Evolutionary conservation across 2,888 invertebrate species (phyloP), one percentile per base, ranked within the genome.

Genomic region (Troides aeacus): DNA sequence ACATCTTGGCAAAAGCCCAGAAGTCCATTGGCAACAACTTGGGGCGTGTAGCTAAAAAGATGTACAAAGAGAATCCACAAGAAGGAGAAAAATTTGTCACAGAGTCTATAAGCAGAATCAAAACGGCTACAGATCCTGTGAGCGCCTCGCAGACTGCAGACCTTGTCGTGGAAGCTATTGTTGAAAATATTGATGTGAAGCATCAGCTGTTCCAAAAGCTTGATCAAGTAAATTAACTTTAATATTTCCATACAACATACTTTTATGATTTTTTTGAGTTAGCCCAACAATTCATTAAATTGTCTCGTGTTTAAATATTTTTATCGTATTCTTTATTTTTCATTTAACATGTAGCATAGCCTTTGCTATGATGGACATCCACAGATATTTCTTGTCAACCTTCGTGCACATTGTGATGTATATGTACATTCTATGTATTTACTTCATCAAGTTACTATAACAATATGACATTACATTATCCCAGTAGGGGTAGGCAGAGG

Each of bases 111-210:
- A 87, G 87, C 7, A 93, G 94, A 60, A 92, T 97, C 65, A 93
- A 93, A 72, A 94, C 94, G 1, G 92, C 94, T 0, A 94, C 95
- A 0, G 93, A 95, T 80, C 83, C 95, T 1, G 87, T 87, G 1
- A 93, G 92, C 56, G 93, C 95, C 18, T 95, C 95, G 0, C 93
- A 94, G 82, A 88, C 93, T 24, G 92, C 95, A 10, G 96, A 97
- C 86, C 85, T 97, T 69, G 95, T 97, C 4, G 94, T 98, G 18
- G 97, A 98, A 88, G 97, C 97, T 12, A 96, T 97, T 79, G 95
- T 97, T 12, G 97, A 98, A 85, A 97, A 97, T 80, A 88, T 98
- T 71, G 94, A 94, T 65, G 85, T 95, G 0, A 97, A 97, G 84
- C 95, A 96, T 81, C 94, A 96, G 77, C 87, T 98, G 3, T 97